These are phyloP conservation scores for Limulus polyphemus DNA, from an alignment of 2,888 invertebrate genomes.

Conservation along the genomic window DNA sequence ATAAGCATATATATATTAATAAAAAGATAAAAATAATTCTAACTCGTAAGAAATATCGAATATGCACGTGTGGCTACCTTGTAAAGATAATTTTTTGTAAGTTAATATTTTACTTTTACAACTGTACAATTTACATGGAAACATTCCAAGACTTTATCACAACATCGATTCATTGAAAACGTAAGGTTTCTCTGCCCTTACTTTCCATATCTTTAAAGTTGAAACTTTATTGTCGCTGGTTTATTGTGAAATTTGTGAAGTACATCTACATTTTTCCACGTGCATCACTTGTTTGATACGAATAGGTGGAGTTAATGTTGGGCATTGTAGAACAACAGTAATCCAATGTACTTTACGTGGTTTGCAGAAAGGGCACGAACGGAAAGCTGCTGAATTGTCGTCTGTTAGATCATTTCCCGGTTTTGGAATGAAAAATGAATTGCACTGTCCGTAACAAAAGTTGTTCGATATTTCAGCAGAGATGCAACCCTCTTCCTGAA, in stretches of 20 bases:
- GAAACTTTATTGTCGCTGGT: too few species aligned
- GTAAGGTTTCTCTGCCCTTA: too few species aligned
- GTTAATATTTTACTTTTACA: too few species aligned
- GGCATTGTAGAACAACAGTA: constrained; percentile 53
- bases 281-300: constrained; percentile 51
- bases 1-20: too few species aligned
- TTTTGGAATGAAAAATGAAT: constrained; percentile 63
- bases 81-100: too few species aligned
- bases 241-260: constrained; percentile 38
- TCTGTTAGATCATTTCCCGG: constrained; percentile 39
- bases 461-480: constrained; percentile 52
- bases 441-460: constrained; percentile 67
- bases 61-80: too few species aligned
- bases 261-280: constrained; percentile 57
- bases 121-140: too few species aligned
- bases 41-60: too few species aligned
- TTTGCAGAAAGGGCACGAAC: constrained; percentile 56
- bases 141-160: too few species aligned
- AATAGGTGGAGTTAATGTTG: constrained; percentile 48
- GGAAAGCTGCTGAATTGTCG: constrained; percentile 45
- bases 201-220: too few species aligned
- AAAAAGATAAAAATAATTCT: too few species aligned
- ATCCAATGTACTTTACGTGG: constrained; percentile 54
- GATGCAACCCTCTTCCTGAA: constrained; percentile 56
- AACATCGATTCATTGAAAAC: too few species aligned